These are phyloP conservation scores for Gobio occitaniae DNA, from an alignment of 2,797 vertebrate species.

Conservation along the genomic window DNA sequence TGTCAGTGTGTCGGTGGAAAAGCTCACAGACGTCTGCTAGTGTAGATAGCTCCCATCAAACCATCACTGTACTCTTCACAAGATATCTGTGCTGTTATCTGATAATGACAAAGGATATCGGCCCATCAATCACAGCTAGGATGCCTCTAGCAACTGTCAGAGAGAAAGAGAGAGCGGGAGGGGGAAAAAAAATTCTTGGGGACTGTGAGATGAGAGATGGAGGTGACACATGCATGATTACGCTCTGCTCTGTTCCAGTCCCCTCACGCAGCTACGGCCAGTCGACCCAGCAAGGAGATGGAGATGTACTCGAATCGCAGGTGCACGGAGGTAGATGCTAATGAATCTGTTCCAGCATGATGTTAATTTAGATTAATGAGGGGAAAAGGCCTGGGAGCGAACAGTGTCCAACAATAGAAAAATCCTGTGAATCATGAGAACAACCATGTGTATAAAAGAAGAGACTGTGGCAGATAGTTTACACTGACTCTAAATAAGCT, in stretches of 20 bases:
- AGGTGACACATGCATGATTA: slow-evolving; percentile 54
- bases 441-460: slow-evolving; percentile 22
- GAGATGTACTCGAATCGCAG: slow-evolving; percentile 71
- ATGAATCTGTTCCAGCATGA: slow-evolving; percentile 72
- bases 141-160: slow-evolving; percentile 49
- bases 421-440: slow-evolving; percentile 50
- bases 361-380: slow-evolving; percentile 78
- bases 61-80: slow-evolving; percentile 38
- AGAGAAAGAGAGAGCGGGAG: slow-evolving; percentile 37
- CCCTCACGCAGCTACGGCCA: slow-evolving; percentile 14
- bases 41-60: slow-evolving; percentile 30
- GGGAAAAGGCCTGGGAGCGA: slow-evolving; percentile 58
- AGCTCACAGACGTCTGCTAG: slow-evolving; percentile 26
- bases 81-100: slow-evolving; percentile 41
- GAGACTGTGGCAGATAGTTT: slow-evolving; percentile 30
- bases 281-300: slow-evolving; percentile 56
- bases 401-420: slow-evolving; percentile 58
- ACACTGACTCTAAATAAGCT: slow-evolving; percentile 2
- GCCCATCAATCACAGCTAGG: slow-evolving; percentile 44
- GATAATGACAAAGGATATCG: slow-evolving; percentile 53
- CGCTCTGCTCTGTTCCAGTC: slow-evolving; percentile 29
- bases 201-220: slow-evolving; percentile 47
- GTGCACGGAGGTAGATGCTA: slow-evolving; percentile 69
- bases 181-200: slow-evolving; percentile 36
- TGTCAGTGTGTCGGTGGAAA: slow-evolving; percentile 1